Conservation (phyloP, 2,113 vertebrate species). For the Odobenus rosmarus region DNA sequence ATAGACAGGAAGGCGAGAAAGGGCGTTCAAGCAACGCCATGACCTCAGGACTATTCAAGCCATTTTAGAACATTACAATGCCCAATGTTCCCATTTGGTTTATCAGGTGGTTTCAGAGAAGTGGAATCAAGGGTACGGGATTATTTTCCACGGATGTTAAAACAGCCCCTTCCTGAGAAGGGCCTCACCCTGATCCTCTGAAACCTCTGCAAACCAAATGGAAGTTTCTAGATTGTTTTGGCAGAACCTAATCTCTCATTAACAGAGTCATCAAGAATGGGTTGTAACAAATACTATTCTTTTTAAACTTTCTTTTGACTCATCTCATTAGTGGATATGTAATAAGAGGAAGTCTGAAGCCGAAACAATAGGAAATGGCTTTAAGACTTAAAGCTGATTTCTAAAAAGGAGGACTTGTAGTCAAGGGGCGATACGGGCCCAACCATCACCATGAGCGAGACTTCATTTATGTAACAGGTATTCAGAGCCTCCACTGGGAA, state of each 20-base stretch:
- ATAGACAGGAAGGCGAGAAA: not conserved
- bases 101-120: constrained; percentile 71
- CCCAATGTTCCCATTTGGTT: constrained; percentile 55
- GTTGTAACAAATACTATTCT: not conserved
- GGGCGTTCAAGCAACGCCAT: not conserved
- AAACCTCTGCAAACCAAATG: constrained; percentile 34
- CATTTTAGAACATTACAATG: constrained; percentile 63
- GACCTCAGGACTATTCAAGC: constrained; percentile 57
- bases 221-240: constrained; percentile 66
- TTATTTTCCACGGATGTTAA: constrained; percentile 63
- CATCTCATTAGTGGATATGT: not conserved
- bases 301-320: not conserved
- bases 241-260: constrained; percentile 47
- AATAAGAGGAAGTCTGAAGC: constrained; percentile 22
- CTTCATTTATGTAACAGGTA: not conserved
- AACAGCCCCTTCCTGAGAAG: constrained; percentile 44
- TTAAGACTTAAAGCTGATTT: not conserved
- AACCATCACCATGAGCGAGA: not conserved
- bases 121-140: constrained; percentile 45
- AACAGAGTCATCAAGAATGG: constrained; percentile 48
- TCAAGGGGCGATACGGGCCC: not conserved
- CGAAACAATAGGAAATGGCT: not conserved
- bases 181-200: not conserved
- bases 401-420: not conserved
- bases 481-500: not conserved